phyloP scores from a whole-genome alignment of 1,140 invertebrate genomes.

The Hesperophylax magnus region DNA sequence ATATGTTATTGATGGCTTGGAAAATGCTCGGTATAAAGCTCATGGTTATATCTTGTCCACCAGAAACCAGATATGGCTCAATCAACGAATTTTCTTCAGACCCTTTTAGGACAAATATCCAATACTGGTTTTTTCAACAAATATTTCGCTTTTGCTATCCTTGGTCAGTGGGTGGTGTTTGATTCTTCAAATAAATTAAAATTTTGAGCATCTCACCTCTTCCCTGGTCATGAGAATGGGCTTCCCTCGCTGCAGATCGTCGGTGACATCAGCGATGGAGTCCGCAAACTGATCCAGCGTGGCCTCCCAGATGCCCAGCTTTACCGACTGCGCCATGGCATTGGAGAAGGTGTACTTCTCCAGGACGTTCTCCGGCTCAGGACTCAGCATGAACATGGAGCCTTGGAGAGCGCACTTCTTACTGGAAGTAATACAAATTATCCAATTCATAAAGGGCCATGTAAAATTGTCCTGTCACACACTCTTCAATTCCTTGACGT shows the following conservation, averaged over 20 bases:
- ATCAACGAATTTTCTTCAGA: no score
- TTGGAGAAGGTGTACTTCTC: constrained; percentile 78
- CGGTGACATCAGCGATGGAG: constrained; percentile 85
- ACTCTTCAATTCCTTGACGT: no score
- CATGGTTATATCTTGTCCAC: no score
- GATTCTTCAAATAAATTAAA: background rate
- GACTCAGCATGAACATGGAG: constrained; percentile 69
- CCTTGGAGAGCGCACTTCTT: constrained; percentile 68
- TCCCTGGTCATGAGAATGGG: constrained; percentile 77
- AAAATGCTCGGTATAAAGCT: no score
- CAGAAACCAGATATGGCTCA: no score
- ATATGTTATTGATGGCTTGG: no score
- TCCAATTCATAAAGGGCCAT: no score
- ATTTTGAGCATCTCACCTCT: constrained; percentile 65
- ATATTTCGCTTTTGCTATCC: no score
- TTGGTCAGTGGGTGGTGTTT: background rate
- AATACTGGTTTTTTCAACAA: no score
- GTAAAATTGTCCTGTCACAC: no score
- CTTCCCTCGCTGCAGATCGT: constrained; percentile 83
- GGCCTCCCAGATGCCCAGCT: constrained; percentile 93
- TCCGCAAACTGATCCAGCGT: constrained; percentile 87
- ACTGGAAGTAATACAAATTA: constrained; percentile 60
- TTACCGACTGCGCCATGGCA: constrained; percentile 92
- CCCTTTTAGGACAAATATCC: no score
- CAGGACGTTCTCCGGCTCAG: constrained; percentile 66